phyloP scores from a whole-genome alignment of 2,888 invertebrate species.

The Baronia brevicornis region DNA sequence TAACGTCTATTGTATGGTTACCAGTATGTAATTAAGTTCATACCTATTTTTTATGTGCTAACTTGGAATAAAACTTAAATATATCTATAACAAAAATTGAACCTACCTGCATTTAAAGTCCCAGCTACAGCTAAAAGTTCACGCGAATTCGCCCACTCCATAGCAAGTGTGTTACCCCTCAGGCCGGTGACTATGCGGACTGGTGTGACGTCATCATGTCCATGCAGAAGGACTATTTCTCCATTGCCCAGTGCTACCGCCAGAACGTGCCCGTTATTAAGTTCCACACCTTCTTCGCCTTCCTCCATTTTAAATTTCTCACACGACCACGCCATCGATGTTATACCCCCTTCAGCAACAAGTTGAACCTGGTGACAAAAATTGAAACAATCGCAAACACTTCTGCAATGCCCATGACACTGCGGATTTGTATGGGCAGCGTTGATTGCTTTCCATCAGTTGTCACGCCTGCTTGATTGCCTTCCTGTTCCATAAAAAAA shows the following conservation, averaged over 20 bases:
- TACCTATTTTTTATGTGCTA: too few relatives aligned
- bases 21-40: too few relatives aligned
- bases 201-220: conserved; percentile 95
- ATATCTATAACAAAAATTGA: too few relatives aligned
- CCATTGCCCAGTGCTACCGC: conserved; percentile 93
- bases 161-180: conserved; percentile 84
- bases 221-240: conserved; percentile 90
- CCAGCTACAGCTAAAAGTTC: conserved; percentile 95
- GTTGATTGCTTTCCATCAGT: too few relatives aligned
- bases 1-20: too few relatives aligned
- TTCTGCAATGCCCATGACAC: too few relatives aligned
- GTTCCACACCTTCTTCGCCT: conserved; percentile 83
- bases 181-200: conserved; percentile 89
- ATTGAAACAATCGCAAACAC: too few relatives aligned
- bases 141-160: conserved; percentile 98
- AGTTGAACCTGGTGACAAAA: conserved; percentile 78
- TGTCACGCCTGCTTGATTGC: too few relatives aligned
- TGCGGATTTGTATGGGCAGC: too few relatives aligned
- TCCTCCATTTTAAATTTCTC: conserved; percentile 99
- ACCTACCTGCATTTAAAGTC: conserved; percentile 66
- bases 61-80: not conserved
- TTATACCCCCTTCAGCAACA: conserved; percentile 90
- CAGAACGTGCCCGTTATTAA: conserved; percentile 80
- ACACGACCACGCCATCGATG: conserved; percentile 96
- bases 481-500: too few relatives aligned